Percentiles rank a stretch among this genome's conserved stretches.
Conservation (phyloP, 2,113 vertebrate species). For the Nycticryphes semicollaris region DNA sequence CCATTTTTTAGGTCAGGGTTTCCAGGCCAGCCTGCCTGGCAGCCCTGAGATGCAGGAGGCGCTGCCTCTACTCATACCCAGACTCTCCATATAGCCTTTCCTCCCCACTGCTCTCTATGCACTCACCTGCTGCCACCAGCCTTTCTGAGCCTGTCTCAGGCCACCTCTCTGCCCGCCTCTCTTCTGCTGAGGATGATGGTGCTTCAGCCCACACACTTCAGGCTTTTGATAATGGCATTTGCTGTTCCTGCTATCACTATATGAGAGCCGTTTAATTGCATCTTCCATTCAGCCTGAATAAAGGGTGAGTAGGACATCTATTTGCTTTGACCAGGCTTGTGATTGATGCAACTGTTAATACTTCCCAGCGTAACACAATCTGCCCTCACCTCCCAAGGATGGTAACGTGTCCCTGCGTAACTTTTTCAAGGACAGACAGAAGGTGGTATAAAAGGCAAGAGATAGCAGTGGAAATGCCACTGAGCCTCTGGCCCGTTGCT, state of each 20-base stretch:
- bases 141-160: background rate
- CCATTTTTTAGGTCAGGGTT: background rate
- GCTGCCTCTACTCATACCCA: background rate
- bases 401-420: background rate
- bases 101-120: rapidly evolving
- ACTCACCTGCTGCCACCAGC: background rate
- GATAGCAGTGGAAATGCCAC: background rate
- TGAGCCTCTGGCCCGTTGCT: background rate
- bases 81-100: rapidly evolving
- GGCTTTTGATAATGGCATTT: slow-evolving; percentile 16
- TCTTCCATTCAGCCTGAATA: slow-evolving; percentile 47
- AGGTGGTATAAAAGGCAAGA: background rate
- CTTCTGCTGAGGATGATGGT: background rate
- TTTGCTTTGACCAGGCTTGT: slow-evolving; percentile 58
- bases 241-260: background rate
- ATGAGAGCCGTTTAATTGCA: slow-evolving; percentile 51
- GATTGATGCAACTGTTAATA: slow-evolving; percentile 63
- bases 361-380: slow-evolving; percentile 57
- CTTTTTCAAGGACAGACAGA: slow-evolving; percentile 54
- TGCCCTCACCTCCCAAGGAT: slow-evolving; percentile 53
- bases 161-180: background rate
- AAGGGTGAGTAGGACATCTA: slow-evolving; percentile 53
- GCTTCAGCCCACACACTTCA: background rate
- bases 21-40: background rate
- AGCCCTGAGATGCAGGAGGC: rapidly evolving